These are phyloP conservation scores for Caenorhabditis uteleia DNA, from an alignment of 2,888 invertebrate species.

Conservation along the genomic window DNA sequence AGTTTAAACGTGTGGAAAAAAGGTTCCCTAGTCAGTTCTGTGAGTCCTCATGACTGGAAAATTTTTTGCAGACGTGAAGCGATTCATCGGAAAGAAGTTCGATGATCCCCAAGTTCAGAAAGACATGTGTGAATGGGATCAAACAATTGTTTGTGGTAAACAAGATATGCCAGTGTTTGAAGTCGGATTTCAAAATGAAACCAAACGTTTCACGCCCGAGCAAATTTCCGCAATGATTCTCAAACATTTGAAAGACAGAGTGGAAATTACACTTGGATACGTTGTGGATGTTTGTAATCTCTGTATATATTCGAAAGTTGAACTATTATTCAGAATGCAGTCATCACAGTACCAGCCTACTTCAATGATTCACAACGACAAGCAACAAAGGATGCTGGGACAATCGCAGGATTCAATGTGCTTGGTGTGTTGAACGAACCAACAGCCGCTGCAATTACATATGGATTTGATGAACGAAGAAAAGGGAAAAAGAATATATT, in stretches of 20 bases:
- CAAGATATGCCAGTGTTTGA: neutral
- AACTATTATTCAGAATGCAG: too few species aligned
- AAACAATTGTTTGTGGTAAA: neutral
- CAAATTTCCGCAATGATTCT: neutral
- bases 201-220: too few species aligned
- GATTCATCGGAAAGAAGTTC: neutral
- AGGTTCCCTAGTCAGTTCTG: too few species aligned
- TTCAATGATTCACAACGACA: too few species aligned
- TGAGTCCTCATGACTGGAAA: too few species aligned
- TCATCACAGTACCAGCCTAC: neutral
- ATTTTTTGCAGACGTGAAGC: neutral
- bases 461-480: too few species aligned
- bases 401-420: neutral
- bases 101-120: neutral
- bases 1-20: too few species aligned
- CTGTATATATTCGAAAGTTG: too few species aligned
- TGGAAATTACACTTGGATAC: neutral
- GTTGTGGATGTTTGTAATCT: neutral
- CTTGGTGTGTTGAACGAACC: neutral
- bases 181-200: neutral
- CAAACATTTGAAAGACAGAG: neutral
- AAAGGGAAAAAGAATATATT: too few species aligned
- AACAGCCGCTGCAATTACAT: too few species aligned
- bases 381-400: too few species aligned
- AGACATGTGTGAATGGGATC: neutral